Percentiles rank a stretch among this genome's conserved stretches.
These are phyloP conservation scores for Temnothorax longispinosus DNA, from an alignment of 1,140 invertebrate species.

Conservation along the genomic window DNA sequence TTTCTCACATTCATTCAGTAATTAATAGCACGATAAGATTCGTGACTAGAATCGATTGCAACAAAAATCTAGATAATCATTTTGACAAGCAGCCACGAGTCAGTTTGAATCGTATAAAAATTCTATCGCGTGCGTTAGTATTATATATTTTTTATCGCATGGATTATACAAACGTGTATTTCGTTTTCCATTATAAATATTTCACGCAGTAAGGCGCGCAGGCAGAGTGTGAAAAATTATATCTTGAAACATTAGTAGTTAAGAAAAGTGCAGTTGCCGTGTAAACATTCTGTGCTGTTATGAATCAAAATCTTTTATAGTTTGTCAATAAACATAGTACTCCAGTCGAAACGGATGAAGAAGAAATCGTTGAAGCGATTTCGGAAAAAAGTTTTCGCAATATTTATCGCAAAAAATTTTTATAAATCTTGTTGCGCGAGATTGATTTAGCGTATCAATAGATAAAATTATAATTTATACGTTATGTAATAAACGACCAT, in stretches of 20 bases:
- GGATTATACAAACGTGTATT: not conserved
- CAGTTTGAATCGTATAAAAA: not conserved
- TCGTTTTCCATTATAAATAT: not conserved
- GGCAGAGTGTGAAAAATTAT: not conserved
- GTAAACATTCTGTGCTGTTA: not conserved
- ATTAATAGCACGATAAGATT: not conserved
- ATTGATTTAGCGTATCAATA: not conserved
- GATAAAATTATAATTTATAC: conserved; percentile 10
- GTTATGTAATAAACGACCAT: not conserved
- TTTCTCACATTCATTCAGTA: not conserved
- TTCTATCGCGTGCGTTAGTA: not conserved
- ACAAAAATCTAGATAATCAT: not conserved
- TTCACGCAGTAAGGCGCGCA: not conserved
- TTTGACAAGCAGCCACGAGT: too few relatives aligned
- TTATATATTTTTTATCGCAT: conserved; percentile 18
- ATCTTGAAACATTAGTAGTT: not conserved
- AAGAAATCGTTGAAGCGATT: conserved; percentile 26
- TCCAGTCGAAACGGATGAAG: not conserved
- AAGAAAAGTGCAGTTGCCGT: not conserved
- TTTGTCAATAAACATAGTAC: conserved; percentile 41
- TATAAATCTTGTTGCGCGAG: not conserved
- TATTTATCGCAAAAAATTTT: not conserved
- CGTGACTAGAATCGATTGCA: not conserved
- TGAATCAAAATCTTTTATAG: conserved; percentile 12
- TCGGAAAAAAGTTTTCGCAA: not conserved